Evolutionary conservation across 2,888 invertebrate species (phyloP), one percentile per base, ranked within the genome.

Genomic region (Drosophila peninsularis): DNA sequence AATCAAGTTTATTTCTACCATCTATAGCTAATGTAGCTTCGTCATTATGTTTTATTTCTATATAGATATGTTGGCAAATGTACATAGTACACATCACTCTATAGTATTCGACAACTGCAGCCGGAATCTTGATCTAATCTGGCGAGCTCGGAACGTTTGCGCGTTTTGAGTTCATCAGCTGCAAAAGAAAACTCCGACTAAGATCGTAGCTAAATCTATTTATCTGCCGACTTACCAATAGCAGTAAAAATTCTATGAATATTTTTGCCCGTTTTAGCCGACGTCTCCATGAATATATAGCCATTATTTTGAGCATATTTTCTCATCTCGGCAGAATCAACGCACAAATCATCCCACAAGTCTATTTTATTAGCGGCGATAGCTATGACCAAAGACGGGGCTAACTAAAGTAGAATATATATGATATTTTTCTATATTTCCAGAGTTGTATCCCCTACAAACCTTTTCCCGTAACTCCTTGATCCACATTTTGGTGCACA

Each of bases 401-500:
- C 11, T 1, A 60, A 5, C 77, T 75, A 24, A 24, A 5, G 24
- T 4, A 24, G 24, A 24, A 17, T 44, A n/a, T 49, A 10, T 36
- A 42, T 34, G 30, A 14, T 5, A n/a, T 1, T 0, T 56, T 1
- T 3, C 10, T 24, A 7, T 13, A 30, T 4, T 10, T 6, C 4
- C 0, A 21, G 19, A 5, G 2, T 13, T 41, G 14, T 24, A 9
- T 5, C 0, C 5, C 7, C 0, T 53, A 19, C 36, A 37, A 21
- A 70, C 76, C 49, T 98, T 94, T 58, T 6, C 6, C 93, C 99
- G 98, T 73, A 99, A 94, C 93, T 99, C 99, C 93, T 98, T 98
- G 76, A 99, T 98, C 99, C 99, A 99, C 93, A 97, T 97, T 94
- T 99, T 99, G 83, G 99, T 99, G 92, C 98, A 95, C 47, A 96